Evolutionary conservation across 2,113 vertebrate genomes (phyloP).

Genomic region (Lucifuga dentata): DNA sequence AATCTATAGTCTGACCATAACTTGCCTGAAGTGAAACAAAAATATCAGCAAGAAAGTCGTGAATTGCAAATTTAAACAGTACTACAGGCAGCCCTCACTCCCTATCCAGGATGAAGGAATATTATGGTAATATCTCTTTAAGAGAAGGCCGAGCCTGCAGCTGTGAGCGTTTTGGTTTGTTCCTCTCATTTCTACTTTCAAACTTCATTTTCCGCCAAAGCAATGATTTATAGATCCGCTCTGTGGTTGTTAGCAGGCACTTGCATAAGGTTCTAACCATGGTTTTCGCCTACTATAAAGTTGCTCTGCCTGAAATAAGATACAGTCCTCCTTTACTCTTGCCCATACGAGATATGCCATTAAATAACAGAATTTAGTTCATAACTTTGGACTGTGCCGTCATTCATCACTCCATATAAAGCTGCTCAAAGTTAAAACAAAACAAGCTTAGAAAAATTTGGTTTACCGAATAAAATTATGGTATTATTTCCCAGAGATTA

Average conservation of each 20-base stretch:
- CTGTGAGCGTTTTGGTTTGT: conserved; percentile 52
- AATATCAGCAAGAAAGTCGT: not conserved
- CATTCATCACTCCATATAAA: not conserved
- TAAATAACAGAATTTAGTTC: not conserved
- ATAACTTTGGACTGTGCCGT: conserved; percentile 2
- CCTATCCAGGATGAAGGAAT: conserved; percentile 39
- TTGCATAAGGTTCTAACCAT: conserved; percentile 67
- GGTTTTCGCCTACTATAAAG: conserved; percentile 73
- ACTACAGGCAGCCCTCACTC: conserved; percentile 3
- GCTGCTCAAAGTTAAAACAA: not conserved
- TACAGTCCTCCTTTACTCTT: not conserved
- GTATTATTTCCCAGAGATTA: not conserved
- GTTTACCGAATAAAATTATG: not conserved
- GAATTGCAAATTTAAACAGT: not conserved
- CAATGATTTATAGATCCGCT: conserved; percentile 55
- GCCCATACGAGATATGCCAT: not conserved
- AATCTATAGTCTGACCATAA: not conserved
- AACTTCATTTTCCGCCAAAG: conserved; percentile 67
- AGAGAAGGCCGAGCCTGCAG: conserved; percentile 56
- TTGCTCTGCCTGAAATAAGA: conserved; percentile 34
- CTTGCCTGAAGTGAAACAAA: not conserved
- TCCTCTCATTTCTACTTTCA: conserved; percentile 61
- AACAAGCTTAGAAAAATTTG: not conserved
- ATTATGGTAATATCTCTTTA: conserved; percentile 65
- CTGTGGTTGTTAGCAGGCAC: conserved; percentile 60